Evolutionary conservation across 2,888 invertebrate species (phyloP).

Genomic region (Sicus ferrugineus): DNA sequence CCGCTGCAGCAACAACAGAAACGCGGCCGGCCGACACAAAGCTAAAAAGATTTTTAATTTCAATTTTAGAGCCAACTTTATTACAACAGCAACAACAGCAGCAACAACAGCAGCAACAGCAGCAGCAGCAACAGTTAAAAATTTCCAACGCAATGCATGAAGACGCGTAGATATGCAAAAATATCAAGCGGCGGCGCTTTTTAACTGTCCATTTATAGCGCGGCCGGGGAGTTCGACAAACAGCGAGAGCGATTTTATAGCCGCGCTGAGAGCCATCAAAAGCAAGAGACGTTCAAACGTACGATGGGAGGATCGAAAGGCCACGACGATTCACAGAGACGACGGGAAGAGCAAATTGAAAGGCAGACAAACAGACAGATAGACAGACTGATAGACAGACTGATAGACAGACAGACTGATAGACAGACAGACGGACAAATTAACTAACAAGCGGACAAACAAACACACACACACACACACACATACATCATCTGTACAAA

Average conservation of each 20-base stretch:
- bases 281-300: not conserved
- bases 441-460: too few relatives aligned
- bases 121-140: not conserved
- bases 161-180: not conserved
- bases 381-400: slow-evolving; percentile 1
- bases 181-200: not conserved
- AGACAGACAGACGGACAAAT: not conserved
- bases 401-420: not conserved
- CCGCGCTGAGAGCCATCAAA: not conserved
- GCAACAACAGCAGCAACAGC: too few relatives aligned
- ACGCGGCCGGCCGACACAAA: not conserved
- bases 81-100: too few relatives aligned
- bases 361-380: not conserved
- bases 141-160: not conserved
- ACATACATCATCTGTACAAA: not conserved
- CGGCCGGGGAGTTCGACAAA: not conserved
- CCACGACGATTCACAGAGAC: too few relatives aligned
- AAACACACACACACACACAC: not conserved
- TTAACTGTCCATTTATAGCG: not conserved
- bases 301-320: not conserved
- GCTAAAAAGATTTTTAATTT: not conserved
- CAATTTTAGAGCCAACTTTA: not conserved
- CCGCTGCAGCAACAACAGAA: not conserved
- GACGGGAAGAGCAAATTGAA: too few relatives aligned
- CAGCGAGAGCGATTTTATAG: too few relatives aligned